phyloP scores from a whole-genome alignment of 2,888 invertebrate species.

The Sarcophaga caerulescens region DNA sequence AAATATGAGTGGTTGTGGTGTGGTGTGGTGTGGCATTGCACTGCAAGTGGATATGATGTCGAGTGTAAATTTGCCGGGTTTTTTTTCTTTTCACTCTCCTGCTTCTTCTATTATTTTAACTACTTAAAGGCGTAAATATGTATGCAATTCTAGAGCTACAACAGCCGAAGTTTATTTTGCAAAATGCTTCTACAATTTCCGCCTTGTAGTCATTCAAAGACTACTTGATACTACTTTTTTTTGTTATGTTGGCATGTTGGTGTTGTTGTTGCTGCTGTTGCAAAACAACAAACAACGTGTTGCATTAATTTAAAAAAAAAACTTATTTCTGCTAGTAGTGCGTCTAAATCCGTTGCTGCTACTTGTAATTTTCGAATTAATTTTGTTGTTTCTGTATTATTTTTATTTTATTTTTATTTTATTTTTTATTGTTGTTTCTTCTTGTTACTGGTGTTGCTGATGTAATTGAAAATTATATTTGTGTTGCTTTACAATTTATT shows the following conservation, averaged over 20 bases:
- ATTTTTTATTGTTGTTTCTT: background rate
- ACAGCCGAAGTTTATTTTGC: background rate
- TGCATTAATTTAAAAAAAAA: constrained; percentile 36
- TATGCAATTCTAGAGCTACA: constrained; percentile 17
- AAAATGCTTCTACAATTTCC: constrained; percentile 42
- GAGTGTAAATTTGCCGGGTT: constrained; percentile 5
- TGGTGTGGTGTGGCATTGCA: no score
- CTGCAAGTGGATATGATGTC: constrained; percentile 24
- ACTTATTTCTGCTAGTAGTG: constrained; percentile 12
- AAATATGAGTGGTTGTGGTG: constrained; percentile 10
- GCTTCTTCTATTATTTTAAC: constrained; percentile 31
- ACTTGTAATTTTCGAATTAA: background rate
- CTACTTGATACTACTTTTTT: constrained; percentile 20
- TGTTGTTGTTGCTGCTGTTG: constrained; percentile 13
- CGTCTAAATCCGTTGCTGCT: background rate
- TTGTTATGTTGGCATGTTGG: background rate
- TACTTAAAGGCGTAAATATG: constrained; percentile 47
- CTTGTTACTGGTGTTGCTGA: constrained; percentile 21
- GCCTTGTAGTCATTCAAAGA: constrained; percentile 24
- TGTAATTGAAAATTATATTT: constrained; percentile 61
- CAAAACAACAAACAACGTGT: constrained; percentile 49
- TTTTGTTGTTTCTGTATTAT: background rate
- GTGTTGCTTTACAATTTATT: background rate
- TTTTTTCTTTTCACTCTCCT: background rate
- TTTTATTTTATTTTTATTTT: background rate